Evolutionary conservation across 2,113 vertebrate genomes (phyloP), one percentile per base, ranked within the genome.

Genomic region (Solea senegalensis): DNA sequence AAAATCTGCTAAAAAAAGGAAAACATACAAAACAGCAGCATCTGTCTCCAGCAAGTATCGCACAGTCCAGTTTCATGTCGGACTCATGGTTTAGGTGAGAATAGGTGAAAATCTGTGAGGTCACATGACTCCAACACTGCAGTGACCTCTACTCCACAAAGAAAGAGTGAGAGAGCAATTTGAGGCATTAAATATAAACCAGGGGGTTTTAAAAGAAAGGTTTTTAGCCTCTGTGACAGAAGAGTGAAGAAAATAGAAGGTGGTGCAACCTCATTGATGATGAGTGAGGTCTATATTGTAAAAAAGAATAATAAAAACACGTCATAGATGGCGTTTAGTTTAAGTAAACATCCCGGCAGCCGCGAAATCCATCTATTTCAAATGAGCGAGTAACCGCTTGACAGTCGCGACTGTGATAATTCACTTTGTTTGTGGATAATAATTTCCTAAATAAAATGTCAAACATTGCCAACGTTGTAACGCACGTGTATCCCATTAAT

Each of bases 361-460:
- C 16, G 34, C 28, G 59, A 73, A 76, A 77, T 86, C 40, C 41
- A 58, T 82, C 63, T 71, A 8, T 57, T 73, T 71, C 14, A 51
- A 74, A 43, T 49, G 73, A 84, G 63, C 60, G 69, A 79, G 44
- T 56, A 53, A 69, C 64, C 9, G 1, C 34, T 59, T 69, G 72
- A 82, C 81, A 65, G 78, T 44, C 26, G 49, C 78, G 61, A 62
- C 84, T 70, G 84, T 80, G 69, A 81, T 79, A 57, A 75, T 80
- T 77, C 70, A 78, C 72, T 77, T 67, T 84, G 68, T 71, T 45
- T 39, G 52, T 70, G 57, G 50, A 72, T 78, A 74, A 76, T 67
- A 53, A 69, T 73, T 80, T 81, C 21, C 56, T 51, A 74, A 82
- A 86, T 81, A 80, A 89, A 86, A 82, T 28, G 61, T 52, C 66